Conservation (phyloP, 2,888 invertebrate genomes). For the Laspeyria flexula region DNA sequence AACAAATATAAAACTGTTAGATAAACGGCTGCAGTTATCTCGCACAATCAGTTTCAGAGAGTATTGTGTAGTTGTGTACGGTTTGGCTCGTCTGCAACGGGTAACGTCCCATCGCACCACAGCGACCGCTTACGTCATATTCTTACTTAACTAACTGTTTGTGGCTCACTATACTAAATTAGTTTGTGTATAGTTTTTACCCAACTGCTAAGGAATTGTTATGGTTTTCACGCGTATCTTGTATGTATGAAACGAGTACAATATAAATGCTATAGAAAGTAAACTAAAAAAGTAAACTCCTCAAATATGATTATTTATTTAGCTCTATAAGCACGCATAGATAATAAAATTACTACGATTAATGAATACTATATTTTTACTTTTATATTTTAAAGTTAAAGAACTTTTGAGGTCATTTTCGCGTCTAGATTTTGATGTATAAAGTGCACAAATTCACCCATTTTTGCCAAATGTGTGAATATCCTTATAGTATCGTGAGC, state of each 20-base stretch:
- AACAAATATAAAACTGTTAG: background rate
- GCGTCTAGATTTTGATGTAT: no score
- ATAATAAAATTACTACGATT: no score
- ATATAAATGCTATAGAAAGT: no score
- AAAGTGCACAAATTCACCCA: no score
- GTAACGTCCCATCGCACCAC: background rate
- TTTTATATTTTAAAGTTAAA: no score
- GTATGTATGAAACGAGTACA: no score
- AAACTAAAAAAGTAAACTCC: no score
- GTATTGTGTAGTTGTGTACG: background rate
- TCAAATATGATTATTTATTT: no score
- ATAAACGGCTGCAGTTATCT: slow-evolving; percentile 19
- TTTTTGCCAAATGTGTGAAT: background rate
- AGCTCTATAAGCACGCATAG: no score
- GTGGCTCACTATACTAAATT: background rate
- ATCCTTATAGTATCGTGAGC: slow-evolving; percentile 1
- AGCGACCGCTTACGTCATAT: background rate
- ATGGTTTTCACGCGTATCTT: no score
- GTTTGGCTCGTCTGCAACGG: slow-evolving; percentile 1
- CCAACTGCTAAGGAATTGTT: background rate
- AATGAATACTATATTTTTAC: no score
- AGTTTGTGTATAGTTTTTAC: background rate
- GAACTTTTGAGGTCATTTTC: no score
- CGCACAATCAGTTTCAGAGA: slow-evolving; percentile 13
- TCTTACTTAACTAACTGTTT: background rate